Evolutionary conservation across 2,113 vertebrate genomes (phyloP), one percentile per base, ranked within the genome.

Genomic region (Gymnocephalus cernua): DNA sequence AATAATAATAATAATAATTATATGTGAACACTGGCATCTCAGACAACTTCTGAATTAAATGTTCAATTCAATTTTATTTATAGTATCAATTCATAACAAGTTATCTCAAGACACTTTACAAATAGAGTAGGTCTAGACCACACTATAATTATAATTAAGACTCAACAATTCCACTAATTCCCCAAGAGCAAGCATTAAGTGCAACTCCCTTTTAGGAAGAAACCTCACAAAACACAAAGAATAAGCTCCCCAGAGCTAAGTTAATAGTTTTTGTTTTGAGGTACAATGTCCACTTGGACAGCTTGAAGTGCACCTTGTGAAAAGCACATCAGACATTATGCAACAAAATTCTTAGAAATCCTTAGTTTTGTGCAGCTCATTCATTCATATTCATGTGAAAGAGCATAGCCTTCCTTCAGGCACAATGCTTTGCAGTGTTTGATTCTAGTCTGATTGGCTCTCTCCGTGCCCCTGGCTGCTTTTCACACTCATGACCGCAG

Each of bases 401-500:
- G n/a, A 66, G 21, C 38, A 9, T 0, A 21, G 80, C 73, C 69
- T 65, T 75, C 57, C 16, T 58, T 45, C 19, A 9, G 32, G 59
- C 73, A 57, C 53, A 74, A 45, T 65, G 66, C 66, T 68, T 23
- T 35, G 44, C 57, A 65, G 51, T 77, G 59, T 87, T 38, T 67
- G 19, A 68, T 56, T 58, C 29, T 29, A 14, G 62, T 68, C 81
- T 57, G 35, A 83, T 69, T 80, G 68, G 53, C 38, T 84, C 53
- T 61, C 58, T 79, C 2, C 58, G 3, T 66, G 70, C 74, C 57
- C 3, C 48, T 69, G 56, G 79, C 73, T 50, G 72, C 58, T 80
- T 88, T 66, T 72, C 75, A 64, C 47, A 72, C 66, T 85, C 67
- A 56, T 48, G 77, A n/a, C 62, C 47, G 59, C 80, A 71, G 83